A percentile compares a stretch with the other conserved stretches of the same genome.
phyloP scores from a whole-genome alignment of 2,797 vertebrate species.

The Phataginus tetradactyla region DNA sequence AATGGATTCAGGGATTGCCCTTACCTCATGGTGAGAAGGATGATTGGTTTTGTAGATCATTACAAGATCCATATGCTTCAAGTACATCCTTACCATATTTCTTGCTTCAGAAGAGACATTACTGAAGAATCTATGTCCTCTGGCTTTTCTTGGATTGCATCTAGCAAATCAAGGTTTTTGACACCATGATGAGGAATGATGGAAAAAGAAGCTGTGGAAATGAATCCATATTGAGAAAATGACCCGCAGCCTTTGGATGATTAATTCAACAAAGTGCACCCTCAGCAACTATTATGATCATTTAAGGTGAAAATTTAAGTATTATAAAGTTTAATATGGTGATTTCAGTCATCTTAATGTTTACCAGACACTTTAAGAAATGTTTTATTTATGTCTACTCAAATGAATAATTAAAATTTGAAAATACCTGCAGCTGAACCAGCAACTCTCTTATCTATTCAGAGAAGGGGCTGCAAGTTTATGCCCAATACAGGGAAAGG shows the following conservation, averaged over 20 bases:
- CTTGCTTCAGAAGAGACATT: not conserved
- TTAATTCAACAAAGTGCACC: not conserved
- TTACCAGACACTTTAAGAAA: not conserved
- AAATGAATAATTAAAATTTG: not conserved
- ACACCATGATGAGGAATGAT: not conserved
- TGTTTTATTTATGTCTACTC: not conserved
- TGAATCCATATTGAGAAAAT: not conserved
- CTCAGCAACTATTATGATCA: not conserved
- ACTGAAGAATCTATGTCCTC: not conserved
- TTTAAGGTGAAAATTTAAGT: not conserved
- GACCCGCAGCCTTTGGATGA: not conserved
- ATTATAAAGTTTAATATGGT: not conserved
- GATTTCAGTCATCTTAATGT: not conserved
- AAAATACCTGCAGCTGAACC: not conserved
- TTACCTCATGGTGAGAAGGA: not conserved
- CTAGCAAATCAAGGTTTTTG: not conserved
- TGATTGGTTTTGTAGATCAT: not conserved
- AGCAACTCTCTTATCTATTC: not conserved
- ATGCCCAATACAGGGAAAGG: not conserved
- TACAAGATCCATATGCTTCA: not conserved
- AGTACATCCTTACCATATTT: not conserved
- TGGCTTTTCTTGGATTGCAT: not conserved
- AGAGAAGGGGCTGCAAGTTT: not conserved
- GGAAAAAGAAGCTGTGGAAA: not conserved
- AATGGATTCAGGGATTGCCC: not conserved